Evolutionary conservation across 2,113 vertebrate species (phyloP).

Genomic region (Ceyx cyanopectus): DNA sequence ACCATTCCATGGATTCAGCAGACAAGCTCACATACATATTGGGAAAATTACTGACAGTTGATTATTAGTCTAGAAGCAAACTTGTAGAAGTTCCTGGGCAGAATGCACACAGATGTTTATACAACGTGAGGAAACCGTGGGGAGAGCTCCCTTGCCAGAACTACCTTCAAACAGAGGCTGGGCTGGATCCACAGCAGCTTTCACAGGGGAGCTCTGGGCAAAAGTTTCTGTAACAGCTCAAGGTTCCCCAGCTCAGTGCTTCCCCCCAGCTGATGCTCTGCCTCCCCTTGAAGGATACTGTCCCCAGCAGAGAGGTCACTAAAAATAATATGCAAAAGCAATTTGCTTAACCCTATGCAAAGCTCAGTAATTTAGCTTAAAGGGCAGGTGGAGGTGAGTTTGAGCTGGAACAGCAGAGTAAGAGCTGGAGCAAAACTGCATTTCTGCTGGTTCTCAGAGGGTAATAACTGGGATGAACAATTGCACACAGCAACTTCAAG

Average conservation of each 20-base stretch:
- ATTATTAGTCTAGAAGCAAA: neutral
- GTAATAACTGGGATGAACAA: neutral
- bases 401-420: neutral
- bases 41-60: slow-evolving; percentile 2
- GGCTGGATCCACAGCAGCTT: neutral
- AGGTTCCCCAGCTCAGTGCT: neutral
- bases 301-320: slow-evolving; percentile 16
- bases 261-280: neutral
- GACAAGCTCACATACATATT: neutral
- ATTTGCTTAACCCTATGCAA: neutral
- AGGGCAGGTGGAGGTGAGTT: neutral
- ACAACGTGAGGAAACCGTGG: slow-evolving; percentile 39
- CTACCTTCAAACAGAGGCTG: neutral
- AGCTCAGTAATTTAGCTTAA: neutral
- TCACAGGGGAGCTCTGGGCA: slow-evolving; percentile 5
- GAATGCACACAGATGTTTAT: neutral
- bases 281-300: neutral
- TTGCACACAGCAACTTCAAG: neutral
- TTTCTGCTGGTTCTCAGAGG: neutral
- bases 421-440: neutral
- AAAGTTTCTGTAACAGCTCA: slow-evolving; percentile 1
- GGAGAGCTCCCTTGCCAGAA: slow-evolving; percentile 24
- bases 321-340: neutral
- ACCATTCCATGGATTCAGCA: neutral
- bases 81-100: neutral